These are phyloP conservation scores for Himalopsyche tibetana DNA, from an alignment of 2,888 invertebrate species.

Conservation along the genomic window DNA sequence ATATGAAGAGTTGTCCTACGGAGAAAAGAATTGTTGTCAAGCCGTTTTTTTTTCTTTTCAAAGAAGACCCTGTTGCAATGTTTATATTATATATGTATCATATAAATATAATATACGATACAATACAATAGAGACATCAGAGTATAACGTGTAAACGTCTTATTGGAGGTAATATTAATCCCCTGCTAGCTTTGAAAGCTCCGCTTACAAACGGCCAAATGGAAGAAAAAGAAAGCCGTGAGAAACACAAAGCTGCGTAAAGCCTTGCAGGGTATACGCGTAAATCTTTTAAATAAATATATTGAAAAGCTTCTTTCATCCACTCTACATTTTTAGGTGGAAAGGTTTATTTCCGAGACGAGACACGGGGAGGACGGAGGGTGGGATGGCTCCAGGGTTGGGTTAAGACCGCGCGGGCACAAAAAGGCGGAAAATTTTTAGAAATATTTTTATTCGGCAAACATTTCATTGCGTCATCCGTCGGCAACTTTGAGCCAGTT, in stretches of 20 bases:
- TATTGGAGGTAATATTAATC: slow-evolving; percentile 37
- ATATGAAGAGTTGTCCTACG: too few species aligned
- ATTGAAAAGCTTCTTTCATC: slow-evolving; percentile 57
- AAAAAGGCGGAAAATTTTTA: slow-evolving; percentile 35
- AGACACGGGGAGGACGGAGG: slow-evolving; percentile 20
- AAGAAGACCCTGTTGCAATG: too few species aligned
- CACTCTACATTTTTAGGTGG: slow-evolving; percentile 48
- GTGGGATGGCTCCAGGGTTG: background rate
- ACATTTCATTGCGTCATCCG: background rate
- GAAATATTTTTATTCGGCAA: slow-evolving; percentile 34
- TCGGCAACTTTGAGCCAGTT: background rate
- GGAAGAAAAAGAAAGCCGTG: slow-evolving; percentile 50
- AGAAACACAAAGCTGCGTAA: slow-evolving; percentile 56
- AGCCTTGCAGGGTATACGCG: slow-evolving; percentile 46
- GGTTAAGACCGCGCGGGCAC: slow-evolving; percentile 18
- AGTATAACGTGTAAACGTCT: slow-evolving; percentile 1
- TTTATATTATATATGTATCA: background rate
- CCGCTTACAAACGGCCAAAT: slow-evolving; percentile 31
- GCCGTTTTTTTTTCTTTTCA: too few species aligned
- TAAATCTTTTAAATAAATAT: slow-evolving; percentile 57
- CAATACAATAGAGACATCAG: background rate
- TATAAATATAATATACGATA: background rate
- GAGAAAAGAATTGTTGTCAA: too few species aligned
- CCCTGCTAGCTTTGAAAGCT: slow-evolving; percentile 38
- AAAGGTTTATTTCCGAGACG: slow-evolving; percentile 49